A percentile compares a stretch with the other conserved stretches of the same genome.
Conservation (phyloP, 1,140 invertebrate species). For the Drosophila navojoa region DNA sequence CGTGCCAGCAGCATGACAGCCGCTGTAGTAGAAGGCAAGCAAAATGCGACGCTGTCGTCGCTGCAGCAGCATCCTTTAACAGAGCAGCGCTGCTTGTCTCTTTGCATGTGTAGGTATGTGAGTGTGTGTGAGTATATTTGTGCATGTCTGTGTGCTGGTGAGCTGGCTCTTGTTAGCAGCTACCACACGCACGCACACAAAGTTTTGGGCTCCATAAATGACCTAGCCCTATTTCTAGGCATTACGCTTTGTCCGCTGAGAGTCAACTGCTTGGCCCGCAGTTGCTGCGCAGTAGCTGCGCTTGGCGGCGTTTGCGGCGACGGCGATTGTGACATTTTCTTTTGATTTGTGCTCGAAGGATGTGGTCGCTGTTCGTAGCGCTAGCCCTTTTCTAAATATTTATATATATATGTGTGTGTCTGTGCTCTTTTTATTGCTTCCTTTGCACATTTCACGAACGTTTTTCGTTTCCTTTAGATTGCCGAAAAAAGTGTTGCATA, state of each 20-base stretch:
- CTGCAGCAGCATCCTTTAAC: constrained; percentile 34
- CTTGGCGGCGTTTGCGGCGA: constrained; percentile 3
- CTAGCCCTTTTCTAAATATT: neutral
- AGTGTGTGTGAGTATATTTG: constrained; percentile 3
- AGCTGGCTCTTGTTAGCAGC: constrained; percentile 32
- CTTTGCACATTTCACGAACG: constrained; percentile 30
- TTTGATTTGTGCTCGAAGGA: constrained; percentile 36
- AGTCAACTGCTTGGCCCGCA: constrained; percentile 46
- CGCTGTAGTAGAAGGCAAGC: constrained; percentile 4
- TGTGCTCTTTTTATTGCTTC: constrained; percentile 35
- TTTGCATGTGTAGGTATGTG: constrained; percentile 8
- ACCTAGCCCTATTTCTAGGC: constrained; percentile 75
- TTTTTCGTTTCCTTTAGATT: constrained; percentile 11
- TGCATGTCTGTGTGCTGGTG: constrained; percentile 7
- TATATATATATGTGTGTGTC: constrained; percentile 5
- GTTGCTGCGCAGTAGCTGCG: constrained; percentile 44
- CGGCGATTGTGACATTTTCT: constrained; percentile 28
- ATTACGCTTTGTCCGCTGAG: constrained; percentile 35
- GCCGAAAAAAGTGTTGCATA: constrained; percentile 42
- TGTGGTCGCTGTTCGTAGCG: constrained; percentile 22
- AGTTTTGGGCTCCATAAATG: constrained; percentile 52
- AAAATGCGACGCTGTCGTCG: neutral
- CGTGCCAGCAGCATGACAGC: constrained; percentile 44
- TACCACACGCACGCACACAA: neutral
- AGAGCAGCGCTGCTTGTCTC: constrained; percentile 26